phyloP scores from a whole-genome alignment of 2,888 invertebrate genomes.

The Meandrusa payeni region DNA sequence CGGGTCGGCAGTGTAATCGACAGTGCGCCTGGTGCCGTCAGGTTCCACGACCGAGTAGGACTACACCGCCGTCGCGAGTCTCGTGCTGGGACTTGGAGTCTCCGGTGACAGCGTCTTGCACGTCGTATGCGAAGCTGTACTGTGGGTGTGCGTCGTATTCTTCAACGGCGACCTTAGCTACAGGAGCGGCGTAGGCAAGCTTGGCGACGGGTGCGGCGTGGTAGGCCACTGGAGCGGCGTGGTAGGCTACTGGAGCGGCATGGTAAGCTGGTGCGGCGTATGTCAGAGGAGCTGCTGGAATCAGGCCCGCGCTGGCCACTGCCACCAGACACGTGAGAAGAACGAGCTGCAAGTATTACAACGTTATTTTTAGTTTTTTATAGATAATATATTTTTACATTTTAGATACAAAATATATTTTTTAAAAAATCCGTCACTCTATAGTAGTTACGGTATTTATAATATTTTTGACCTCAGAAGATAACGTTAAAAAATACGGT shows the following conservation, averaged over 20 bases:
- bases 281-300: slow-evolving; percentile 39
- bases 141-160: slow-evolving; percentile 50
- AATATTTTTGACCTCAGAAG: background rate
- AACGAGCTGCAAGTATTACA: slow-evolving; percentile 46
- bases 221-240: slow-evolving; percentile 36
- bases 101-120: slow-evolving; percentile 77
- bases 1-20: slow-evolving; percentile 72
- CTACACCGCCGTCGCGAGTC: slow-evolving; percentile 67
- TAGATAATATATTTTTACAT: background rate
- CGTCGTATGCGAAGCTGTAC: slow-evolving; percentile 80
- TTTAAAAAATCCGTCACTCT: too few species aligned
- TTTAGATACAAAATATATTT: too few species aligned
- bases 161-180: slow-evolving; percentile 37
- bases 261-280: slow-evolving; percentile 37
- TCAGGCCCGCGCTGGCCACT: slow-evolving; percentile 47
- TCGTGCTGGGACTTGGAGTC: slow-evolving; percentile 72
- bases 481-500: too few species aligned
- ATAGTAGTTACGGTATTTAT: too few species aligned
- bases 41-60: slow-evolving; percentile 79
- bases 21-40: slow-evolving; percentile 78
- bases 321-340: slow-evolving; percentile 55
- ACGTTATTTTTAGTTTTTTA: background rate
- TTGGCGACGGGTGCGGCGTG: slow-evolving; percentile 53
- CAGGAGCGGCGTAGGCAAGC: slow-evolving; percentile 38
- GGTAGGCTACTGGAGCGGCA: slow-evolving; percentile 39